Base-by-base conservation (phyloP, 2,113 vertebrate genomes). In the Seriola aureovittata region DNA sequence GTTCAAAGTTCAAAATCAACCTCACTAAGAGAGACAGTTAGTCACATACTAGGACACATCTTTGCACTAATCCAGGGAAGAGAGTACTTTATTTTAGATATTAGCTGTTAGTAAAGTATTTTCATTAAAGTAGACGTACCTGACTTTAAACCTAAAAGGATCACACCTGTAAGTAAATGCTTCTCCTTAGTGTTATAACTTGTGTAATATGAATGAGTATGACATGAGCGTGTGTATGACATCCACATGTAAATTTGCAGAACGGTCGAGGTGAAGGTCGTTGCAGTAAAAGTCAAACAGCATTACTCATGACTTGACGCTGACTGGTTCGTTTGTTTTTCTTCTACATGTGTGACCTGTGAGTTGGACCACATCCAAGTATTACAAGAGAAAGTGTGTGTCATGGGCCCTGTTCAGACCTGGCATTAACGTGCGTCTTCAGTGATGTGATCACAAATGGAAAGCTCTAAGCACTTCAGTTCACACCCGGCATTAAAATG, bases 251-350 rank as follows among this genome's bases (percentile, higher is more conserved):
- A 40, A 66, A 70, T 79, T 72, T 80, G 40, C 52, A 46, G 0
- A 58, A 19, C 40, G 63, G 14, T 42, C 3, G 8, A 76, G 10
- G 21, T 40, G 25, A 42, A 17, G 44, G 0, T 1, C 16, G 23
- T 46, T 36, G 5, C 29, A 44, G 14, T 70, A 58, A 52, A 54
- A 74, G 32, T 36, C 44, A 65, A 85, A 77, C 55, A 23, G 13
- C 54, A 14, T 65, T 9, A 57, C 0, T 70, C 44, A 54, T 29
- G 54, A 59, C 48, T 34, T 40, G 8, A 29, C 29, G 5, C 13
- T 74, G 71, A 55, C 36, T 78, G 64, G 10, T 32, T 44, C 69
- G 62, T 80, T 85, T 82, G 64, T 50, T 79, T 80, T 34, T 54
- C 63, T 69, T 72, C 17, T 64, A 25, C 25, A 46, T 40, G 19